phyloP scores from a whole-genome alignment of 2,888 invertebrate genomes.

The Philonicus albiceps region DNA sequence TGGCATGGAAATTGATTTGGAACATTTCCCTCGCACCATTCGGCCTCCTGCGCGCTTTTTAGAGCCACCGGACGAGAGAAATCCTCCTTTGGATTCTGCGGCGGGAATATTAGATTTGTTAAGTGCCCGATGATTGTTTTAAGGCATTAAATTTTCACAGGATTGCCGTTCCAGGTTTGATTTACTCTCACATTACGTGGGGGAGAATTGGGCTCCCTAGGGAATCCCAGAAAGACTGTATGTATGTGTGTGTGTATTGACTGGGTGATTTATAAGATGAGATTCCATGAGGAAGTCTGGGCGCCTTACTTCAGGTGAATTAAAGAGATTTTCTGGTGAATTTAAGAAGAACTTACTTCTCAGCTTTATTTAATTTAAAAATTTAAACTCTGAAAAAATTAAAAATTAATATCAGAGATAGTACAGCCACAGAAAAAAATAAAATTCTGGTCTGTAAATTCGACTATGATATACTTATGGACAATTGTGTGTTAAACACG shows the following conservation, averaged over 20 bases:
- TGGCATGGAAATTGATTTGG: slow-evolving; percentile 37
- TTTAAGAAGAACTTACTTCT: background rate
- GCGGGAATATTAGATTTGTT: slow-evolving; percentile 32
- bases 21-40: background rate
- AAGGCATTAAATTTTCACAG: slow-evolving; percentile 31
- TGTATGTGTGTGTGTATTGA: background rate
- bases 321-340: background rate
- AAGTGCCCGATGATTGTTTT: slow-evolving; percentile 33
- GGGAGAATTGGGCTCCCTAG: background rate
- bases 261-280: background rate
- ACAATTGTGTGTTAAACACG: no score
- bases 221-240: background rate
- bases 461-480: no score
- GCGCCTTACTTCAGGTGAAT: background rate
- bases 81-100: background rate
- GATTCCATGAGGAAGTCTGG: background rate
- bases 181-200: background rate
- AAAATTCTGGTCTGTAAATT: no score
- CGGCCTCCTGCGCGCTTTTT: background rate
- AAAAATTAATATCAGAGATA: no score
- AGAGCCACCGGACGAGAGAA: background rate
- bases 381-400: background rate
- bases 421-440: no score
- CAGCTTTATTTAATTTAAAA: background rate
- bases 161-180: background rate